Base-by-base conservation (phyloP, 2,888 invertebrate genomes). In the Prosapia bicincta region DNA sequence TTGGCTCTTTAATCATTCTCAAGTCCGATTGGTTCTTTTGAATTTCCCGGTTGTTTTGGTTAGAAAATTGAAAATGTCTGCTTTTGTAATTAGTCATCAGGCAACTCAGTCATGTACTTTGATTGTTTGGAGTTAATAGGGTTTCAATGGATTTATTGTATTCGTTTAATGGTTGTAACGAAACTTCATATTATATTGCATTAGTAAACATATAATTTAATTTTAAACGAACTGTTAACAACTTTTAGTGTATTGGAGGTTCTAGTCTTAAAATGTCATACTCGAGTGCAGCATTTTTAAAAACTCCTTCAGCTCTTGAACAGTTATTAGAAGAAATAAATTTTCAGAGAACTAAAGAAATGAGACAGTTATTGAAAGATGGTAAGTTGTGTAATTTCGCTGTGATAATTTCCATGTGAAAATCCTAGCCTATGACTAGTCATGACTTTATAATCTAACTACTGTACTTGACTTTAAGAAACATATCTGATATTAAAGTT, bases 341-440 rank as follows among this genome's bases (percentile, higher is more conserved):
- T 85, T 96, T 96, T 83, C 96, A 96, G 85, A 88, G 96, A 80
- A 95, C 95, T 72, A 96, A 96, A 85, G 96, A 96, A 86, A 93
- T 95, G 91, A 88, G 95, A 69, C 95, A 95, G 85, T 86, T 95
- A 81, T 88, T 95, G 82, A 95, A 95, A 86, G 95, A 95, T 87
- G 95, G 95, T 94, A 30, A 6, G 30, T 30, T 6, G 30, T 30
- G 30, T 30, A 30, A 9, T 30, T 30, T 30, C 30, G 5, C 9
- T 30, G 30, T 30, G 9, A 30, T n/a, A 30, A 6, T 30, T 30
- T 30, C 6, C 9, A 30, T 30, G 30, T 30, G 30, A 30, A 30
- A 30, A 30, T 30, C 30, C 9, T 30, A n/a, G n/a, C n/a, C n/a
- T n/a, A n/a, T n/a, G n/a, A n/a, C n/a, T n/a, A n/a, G n/a, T n/a